Evolutionary conservation across 2,113 vertebrate genomes (phyloP).

Genomic region (Notarius quadriscutis): DNA sequence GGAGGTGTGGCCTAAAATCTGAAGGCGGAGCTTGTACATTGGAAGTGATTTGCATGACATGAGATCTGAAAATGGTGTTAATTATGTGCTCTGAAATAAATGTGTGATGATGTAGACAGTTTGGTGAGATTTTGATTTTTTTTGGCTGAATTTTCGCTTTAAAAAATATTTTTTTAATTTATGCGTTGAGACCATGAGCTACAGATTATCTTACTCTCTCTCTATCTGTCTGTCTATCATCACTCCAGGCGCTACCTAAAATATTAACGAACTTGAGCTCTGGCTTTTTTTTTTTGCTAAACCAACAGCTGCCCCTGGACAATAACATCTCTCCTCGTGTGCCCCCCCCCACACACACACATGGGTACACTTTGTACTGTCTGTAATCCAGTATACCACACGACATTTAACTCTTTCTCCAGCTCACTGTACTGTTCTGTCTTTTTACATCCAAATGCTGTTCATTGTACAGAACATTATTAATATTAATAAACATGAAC

Average conservation of each 20-base stretch:
- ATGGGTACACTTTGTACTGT: neutral
- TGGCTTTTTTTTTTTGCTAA: conserved; percentile 51
- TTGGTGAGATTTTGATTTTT: neutral
- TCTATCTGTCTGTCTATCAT: neutral
- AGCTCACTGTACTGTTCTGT: neutral
- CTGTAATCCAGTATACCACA: neutral
- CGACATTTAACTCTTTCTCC: neutral
- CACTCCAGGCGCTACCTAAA: conserved; percentile 60
- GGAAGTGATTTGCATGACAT: neutral
- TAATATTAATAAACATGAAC: neutral
- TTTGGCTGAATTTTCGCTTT: too few species aligned
- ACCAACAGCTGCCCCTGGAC: conserved; percentile 61
- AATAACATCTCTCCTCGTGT: conserved; percentile 39
- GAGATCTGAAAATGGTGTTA: neutral
- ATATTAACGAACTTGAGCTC: conserved; percentile 70
- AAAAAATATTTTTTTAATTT: neutral
- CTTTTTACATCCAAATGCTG: conserved; percentile 15
- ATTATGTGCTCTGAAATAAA: neutral
- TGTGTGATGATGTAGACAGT: neutral
- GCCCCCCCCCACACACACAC: neutral
- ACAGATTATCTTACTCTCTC: neutral
- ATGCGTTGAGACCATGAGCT: neutral
- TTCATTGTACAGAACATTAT: neutral
- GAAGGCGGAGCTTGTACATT: neutral
- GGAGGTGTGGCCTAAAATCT: neutral